Evolutionary conservation across 2,113 vertebrate genomes (phyloP).

Genomic region (Azemiops feae): DNA sequence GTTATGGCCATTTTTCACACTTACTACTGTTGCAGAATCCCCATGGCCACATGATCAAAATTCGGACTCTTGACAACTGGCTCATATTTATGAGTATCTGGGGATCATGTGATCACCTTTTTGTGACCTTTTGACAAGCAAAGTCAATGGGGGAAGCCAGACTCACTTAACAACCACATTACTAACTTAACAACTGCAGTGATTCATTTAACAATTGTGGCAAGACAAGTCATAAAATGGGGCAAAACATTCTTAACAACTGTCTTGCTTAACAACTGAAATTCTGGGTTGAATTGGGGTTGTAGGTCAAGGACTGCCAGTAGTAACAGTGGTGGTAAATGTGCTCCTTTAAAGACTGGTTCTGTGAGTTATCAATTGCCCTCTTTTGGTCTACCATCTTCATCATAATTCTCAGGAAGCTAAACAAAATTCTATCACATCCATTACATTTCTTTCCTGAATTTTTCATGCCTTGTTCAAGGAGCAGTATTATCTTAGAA

Average conservation of each 20-base stretch:
- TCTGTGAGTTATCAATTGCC: neutral
- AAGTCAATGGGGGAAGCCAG: neutral
- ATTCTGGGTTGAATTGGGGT: neutral
- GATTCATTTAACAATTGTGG: neutral
- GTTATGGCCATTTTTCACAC: neutral
- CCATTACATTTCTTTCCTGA: neutral
- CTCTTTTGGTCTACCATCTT: neutral
- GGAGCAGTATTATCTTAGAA: neutral
- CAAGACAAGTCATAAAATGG: neutral
- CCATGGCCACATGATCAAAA: neutral
- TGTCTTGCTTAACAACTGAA: neutral
- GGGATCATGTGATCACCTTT: neutral
- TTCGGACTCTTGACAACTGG: neutral
- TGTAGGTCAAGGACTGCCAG: neutral
- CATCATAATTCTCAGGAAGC: neutral
- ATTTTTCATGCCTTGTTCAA: neutral
- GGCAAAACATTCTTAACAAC: neutral
- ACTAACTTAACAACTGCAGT: neutral
- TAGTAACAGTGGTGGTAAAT: neutral
- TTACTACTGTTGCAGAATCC: neutral
- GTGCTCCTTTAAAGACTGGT: too few relatives aligned
- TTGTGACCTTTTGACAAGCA: neutral
- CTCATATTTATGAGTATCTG: neutral
- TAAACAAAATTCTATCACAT: neutral
- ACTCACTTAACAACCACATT: neutral